Percentiles rank a stretch among this genome's conserved stretches.
These are phyloP conservation scores for Calonectris borealis DNA, from an alignment of 2,113 vertebrate genomes.

Conservation along the genomic window DNA sequence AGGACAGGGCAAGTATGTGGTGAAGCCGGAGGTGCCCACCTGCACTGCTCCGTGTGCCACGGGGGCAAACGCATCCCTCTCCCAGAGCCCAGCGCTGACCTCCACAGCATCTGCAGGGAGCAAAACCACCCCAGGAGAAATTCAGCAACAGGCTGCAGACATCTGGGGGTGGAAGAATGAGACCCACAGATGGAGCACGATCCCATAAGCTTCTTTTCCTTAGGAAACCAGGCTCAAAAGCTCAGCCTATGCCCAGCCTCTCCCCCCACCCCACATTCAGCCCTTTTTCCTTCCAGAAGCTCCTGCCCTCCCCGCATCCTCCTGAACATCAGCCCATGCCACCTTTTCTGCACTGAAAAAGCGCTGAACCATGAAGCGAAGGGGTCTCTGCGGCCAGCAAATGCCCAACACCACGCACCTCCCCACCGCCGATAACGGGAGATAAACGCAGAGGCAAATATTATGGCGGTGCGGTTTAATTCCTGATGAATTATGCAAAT, in stretches of 20 bases:
- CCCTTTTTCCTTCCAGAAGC: not conserved
- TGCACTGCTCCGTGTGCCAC: not conserved
- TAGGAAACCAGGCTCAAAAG: not conserved
- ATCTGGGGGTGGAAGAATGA: not conserved
- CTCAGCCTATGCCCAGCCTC: not conserved
- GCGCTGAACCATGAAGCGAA: accelerated
- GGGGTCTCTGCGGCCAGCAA: accelerated
- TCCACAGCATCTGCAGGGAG: not conserved
- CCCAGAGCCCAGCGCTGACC: not conserved
- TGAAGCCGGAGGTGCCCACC: accelerated
- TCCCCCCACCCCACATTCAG: not conserved
- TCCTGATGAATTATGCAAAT: conserved; percentile 50
- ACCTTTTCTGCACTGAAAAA: not conserved
- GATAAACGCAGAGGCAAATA: not conserved
- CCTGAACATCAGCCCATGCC: not conserved
- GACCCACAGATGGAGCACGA: not conserved
- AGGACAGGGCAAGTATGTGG: not conserved
- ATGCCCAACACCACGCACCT: accelerated
- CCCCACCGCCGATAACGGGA: not conserved
- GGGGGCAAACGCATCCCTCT: accelerated
- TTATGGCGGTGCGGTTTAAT: not conserved
- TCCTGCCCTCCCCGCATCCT: not conserved
- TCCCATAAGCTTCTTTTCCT: not conserved
- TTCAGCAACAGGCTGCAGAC: accelerated
- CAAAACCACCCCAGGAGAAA: not conserved